phyloP scores from a whole-genome alignment of 2,797 vertebrate species.

The Aotus griseimembra region DNA sequence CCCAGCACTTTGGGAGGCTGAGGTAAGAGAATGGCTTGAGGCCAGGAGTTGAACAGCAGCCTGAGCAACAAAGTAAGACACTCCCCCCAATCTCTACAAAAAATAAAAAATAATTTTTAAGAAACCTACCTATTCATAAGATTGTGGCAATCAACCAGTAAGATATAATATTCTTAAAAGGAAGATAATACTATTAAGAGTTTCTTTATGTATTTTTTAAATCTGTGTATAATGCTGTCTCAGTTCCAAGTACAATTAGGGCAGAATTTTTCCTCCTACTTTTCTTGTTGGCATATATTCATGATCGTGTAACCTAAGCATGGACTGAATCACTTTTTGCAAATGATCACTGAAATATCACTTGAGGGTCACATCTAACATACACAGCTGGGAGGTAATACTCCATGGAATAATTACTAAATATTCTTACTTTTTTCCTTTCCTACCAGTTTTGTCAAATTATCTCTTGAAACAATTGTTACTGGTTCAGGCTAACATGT shows the following conservation, averaged over 20 bases:
- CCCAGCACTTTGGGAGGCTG: neutral
- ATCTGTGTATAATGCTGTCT: neutral
- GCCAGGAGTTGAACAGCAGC: neutral
- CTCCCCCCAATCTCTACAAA: neutral
- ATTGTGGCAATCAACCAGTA: neutral
- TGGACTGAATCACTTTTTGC: neutral
- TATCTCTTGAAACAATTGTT: conserved; percentile 1
- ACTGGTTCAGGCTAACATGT: neutral
- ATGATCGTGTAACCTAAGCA: neutral
- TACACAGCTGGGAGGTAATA: neutral
- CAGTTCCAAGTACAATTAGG: neutral
- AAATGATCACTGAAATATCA: neutral
- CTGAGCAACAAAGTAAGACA: neutral
- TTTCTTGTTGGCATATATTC: neutral
- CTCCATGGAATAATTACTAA: neutral
- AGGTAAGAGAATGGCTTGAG: neutral
- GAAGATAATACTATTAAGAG: neutral
- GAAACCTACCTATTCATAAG: neutral
- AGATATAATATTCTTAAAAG: neutral
- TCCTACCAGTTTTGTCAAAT: neutral
- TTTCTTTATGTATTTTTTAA: neutral
- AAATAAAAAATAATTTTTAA: neutral
- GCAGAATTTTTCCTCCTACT: neutral
- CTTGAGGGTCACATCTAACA: neutral
- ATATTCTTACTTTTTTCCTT: neutral